Percentiles rank a stretch among this genome's conserved stretches.
These are phyloP conservation scores for Zoanthus sansibaricus DNA, from an alignment of 92 coral and sea anemone species.

Conservation along the genomic window DNA sequence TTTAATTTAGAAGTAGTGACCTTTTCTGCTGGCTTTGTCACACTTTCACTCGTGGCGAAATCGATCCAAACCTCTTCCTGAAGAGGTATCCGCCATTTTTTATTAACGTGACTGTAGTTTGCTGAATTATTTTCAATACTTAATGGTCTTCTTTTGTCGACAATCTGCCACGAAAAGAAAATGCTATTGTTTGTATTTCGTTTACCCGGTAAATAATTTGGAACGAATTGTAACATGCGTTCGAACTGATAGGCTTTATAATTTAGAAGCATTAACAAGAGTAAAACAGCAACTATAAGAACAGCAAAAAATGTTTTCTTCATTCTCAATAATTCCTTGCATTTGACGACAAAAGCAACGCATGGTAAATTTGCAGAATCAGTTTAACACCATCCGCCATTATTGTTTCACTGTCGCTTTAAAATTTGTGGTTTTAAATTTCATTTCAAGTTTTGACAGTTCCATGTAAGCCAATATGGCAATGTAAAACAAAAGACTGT, in stretches of 20 bases:
- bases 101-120: neutral
- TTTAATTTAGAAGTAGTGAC: neutral
- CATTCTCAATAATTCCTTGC: neutral
- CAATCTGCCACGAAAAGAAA: neutral
- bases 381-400: neutral
- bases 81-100: slow-evolving; percentile 29
- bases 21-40: slow-evolving; percentile 6
- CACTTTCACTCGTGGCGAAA: neutral
- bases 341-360: neutral
- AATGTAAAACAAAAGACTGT: too few species aligned
- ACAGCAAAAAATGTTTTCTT: neutral
- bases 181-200: neutral
- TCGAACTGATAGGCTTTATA: neutral
- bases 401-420: neutral
- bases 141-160: neutral
- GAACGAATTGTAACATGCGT: neutral
- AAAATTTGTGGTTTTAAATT: too few species aligned
- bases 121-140: neutral
- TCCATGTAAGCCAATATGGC: too few species aligned
- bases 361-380: too few species aligned
- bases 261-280: neutral
- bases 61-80: slow-evolving; percentile 25
- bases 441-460: too few species aligned
- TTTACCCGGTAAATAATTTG: neutral
- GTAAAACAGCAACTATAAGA: neutral